These are phyloP conservation scores for Montipora foliosa DNA, from an alignment of 64 coral and sea anemone species.

Conservation along the genomic window DNA sequence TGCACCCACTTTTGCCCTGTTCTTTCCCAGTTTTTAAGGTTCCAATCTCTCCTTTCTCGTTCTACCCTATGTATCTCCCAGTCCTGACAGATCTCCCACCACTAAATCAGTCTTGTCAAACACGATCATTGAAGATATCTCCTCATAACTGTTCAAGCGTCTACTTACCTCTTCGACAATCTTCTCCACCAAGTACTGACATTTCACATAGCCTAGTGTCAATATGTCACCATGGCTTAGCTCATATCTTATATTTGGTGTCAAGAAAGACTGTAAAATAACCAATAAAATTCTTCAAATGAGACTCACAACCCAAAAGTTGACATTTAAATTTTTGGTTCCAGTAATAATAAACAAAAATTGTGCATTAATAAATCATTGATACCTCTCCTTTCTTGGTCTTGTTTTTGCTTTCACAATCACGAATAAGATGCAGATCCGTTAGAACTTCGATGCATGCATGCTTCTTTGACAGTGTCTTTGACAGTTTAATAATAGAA, in stretches of 20 bases:
- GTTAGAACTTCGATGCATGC: slow-evolving; percentile 87
- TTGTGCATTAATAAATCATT: background rate
- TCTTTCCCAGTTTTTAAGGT: too few species aligned
- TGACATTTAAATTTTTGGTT: slow-evolving; percentile 41
- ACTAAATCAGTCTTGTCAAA: too few species aligned
- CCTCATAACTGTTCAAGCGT: background rate
- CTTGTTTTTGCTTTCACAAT: slow-evolving; percentile 88
- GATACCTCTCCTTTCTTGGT: slow-evolving; percentile 92
- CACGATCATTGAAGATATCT: background rate
- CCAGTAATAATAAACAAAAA: background rate
- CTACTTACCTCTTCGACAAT: slow-evolving; percentile 51
- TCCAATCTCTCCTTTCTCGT: too few species aligned
- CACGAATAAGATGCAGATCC: slow-evolving; percentile 81
- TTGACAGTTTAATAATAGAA: background rate
- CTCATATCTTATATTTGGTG: slow-evolving; percentile 82
- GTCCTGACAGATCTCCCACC: too few species aligned
- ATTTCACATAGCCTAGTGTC: slow-evolving; percentile 84
- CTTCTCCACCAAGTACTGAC: slow-evolving; percentile 78
- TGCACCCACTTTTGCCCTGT: too few species aligned
- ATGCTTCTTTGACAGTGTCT: slow-evolving; percentile 97
- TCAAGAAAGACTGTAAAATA: slow-evolving; percentile 69
- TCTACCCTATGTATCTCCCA: too few species aligned
- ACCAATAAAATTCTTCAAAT: too few species aligned
- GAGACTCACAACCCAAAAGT: background rate
- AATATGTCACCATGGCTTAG: slow-evolving; percentile 88